phyloP scores from a whole-genome alignment of 2,888 invertebrate species.

The Orchesella flavescens region DNA sequence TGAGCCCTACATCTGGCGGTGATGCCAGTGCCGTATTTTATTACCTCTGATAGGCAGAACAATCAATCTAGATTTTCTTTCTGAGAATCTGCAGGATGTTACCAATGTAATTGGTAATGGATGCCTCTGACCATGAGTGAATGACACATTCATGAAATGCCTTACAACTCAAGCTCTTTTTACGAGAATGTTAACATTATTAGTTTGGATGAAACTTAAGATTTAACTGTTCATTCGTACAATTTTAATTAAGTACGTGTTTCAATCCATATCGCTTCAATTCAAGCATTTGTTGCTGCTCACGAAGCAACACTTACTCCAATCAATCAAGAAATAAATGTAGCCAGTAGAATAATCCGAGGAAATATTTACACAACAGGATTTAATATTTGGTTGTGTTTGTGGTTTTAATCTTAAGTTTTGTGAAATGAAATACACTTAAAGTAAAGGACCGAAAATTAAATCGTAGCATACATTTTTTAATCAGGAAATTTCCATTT shows the following conservation, averaged over 20 bases:
- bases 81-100: conserved; percentile 27
- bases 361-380: conserved; percentile 35
- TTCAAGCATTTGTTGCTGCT: conserved; percentile 32
- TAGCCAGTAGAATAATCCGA: not conserved
- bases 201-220: not conserved
- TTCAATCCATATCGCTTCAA: not conserved
- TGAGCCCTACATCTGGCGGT: not conserved
- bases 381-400: conserved; percentile 43
- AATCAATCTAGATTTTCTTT: conserved; percentile 36
- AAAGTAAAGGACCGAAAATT: too few relatives aligned
- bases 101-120: conserved; percentile 33
- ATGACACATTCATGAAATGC: conserved; percentile 1
- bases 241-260: not conserved
- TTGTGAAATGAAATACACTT: too few relatives aligned
- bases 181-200: conserved; percentile 31
- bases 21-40: not conserved
- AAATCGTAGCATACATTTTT: too few relatives aligned
- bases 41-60: conserved; percentile 26
- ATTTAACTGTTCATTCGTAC: not conserved
- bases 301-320: conserved; percentile 24
- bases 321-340: conserved; percentile 5
- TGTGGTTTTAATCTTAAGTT: conserved; percentile 35
- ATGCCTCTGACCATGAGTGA: conserved; percentile 6
- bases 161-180: conserved; percentile 25
- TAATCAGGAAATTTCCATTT: too few relatives aligned